These are phyloP conservation scores for Pseudolycoriella hygida DNA, from an alignment of 2,888 invertebrate genomes.

Conservation along the genomic window DNA sequence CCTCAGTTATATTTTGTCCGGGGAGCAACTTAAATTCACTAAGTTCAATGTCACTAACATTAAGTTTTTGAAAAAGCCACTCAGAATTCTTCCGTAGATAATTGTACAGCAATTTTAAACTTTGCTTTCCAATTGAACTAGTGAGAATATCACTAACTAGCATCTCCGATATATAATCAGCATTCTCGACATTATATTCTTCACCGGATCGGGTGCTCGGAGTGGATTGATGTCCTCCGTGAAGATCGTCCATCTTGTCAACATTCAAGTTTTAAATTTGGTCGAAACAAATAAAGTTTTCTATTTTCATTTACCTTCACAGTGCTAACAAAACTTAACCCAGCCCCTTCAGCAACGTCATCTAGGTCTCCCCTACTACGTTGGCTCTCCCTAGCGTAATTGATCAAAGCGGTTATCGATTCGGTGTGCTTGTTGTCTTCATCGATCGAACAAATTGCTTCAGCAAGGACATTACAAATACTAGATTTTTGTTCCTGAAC, in stretches of 20 bases:
- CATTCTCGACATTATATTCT: slow-evolving; percentile 30
- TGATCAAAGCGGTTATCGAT: slow-evolving; percentile 17
- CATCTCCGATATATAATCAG: slow-evolving; percentile 32
- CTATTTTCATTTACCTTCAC: slow-evolving; percentile 16
- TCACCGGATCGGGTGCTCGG: slow-evolving; percentile 20
- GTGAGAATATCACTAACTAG: slow-evolving; percentile 46
- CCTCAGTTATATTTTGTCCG: slow-evolving; percentile 24
- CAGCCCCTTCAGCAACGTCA: slow-evolving; percentile 16
- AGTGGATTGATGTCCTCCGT: slow-evolving; percentile 11
- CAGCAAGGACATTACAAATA: slow-evolving; percentile 53
- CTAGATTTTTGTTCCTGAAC: slow-evolving; percentile 25
- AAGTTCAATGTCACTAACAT: slow-evolving; percentile 23
- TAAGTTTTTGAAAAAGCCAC: slow-evolving; percentile 44
- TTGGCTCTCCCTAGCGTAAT: slow-evolving; percentile 32
- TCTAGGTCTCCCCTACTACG: slow-evolving; percentile 10
- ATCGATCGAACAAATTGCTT: slow-evolving; percentile 62
- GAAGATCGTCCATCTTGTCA: slow-evolving; percentile 5
- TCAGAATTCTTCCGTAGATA: slow-evolving; percentile 51
- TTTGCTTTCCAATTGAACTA: slow-evolving; percentile 37
- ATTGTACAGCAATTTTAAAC: slow-evolving; percentile 44
- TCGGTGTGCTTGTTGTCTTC: slow-evolving; percentile 64
- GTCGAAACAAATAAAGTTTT: too few species aligned
- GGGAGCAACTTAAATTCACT: slow-evolving; percentile 23
- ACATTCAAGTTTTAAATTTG: too few species aligned
- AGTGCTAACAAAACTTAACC: slow-evolving; percentile 23